Conservation (phyloP, 92 coral and sea anemone species). For the Porites evermanni region DNA sequence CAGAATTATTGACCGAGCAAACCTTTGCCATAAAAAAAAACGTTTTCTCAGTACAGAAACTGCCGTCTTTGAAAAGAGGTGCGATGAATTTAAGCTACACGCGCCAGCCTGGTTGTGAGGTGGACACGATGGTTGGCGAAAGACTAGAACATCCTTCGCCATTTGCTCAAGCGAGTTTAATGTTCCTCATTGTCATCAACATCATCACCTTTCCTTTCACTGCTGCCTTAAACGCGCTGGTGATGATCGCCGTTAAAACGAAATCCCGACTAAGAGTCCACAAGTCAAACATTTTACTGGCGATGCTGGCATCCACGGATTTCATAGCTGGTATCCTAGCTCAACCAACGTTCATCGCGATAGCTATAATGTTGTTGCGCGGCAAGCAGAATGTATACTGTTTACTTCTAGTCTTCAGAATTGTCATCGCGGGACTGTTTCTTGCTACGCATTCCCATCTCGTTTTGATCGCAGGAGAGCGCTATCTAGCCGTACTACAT, state of each 20-base stretch:
- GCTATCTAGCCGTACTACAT: neutral
- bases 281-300: conserved; percentile 12
- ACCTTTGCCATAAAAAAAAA: too few species aligned
- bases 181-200: neutral
- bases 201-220: conserved; percentile 5
- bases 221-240: conserved; percentile 4
- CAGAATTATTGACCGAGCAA: too few species aligned
- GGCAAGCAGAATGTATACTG: neutral
- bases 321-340: neutral
- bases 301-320: neutral
- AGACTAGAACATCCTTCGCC: conserved; percentile 1
- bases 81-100: too few species aligned
- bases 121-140: neutral
- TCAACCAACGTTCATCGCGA: neutral
- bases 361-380: neutral
- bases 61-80: too few species aligned
- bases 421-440: too few species aligned
- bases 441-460: neutral
- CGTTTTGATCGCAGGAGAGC: neutral
- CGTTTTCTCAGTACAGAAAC: too few species aligned
- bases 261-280: conserved; percentile 3
- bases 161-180: neutral
- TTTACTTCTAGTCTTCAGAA: neutral
- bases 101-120: too few species aligned
- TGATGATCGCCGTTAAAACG: neutral